Evolutionary conservation across 2,888 invertebrate species (phyloP).

Genomic region (Cheilosia vulpina): DNA sequence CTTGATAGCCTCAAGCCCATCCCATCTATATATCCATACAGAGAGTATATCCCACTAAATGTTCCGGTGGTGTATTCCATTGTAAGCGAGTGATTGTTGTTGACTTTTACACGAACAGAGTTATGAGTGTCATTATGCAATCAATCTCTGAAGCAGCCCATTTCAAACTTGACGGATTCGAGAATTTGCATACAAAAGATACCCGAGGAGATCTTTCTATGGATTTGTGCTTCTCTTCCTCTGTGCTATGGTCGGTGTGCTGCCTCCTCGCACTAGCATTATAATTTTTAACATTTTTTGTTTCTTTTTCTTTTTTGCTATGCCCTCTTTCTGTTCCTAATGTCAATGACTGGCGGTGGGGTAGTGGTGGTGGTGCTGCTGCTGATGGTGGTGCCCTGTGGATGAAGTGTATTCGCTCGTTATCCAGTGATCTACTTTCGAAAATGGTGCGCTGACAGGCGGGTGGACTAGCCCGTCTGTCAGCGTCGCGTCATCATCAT

Average conservation of each 20-base stretch:
- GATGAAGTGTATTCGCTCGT: constrained; percentile 62
- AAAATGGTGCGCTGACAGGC: constrained; percentile 67
- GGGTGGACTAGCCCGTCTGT: constrained; percentile 38
- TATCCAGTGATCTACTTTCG: constrained; percentile 74
- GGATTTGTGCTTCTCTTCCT: constrained; percentile 14
- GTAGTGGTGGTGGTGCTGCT: constrained; percentile 14
- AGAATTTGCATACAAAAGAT: constrained; percentile 74
- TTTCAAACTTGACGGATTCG: constrained; percentile 65
- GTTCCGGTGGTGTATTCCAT: constrained; percentile 43
- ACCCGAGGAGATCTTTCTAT: constrained; percentile 60
- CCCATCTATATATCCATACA: constrained; percentile 4
- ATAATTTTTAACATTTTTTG: constrained; percentile 13
- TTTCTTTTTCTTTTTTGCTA: background rate
- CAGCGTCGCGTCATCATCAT: background rate
- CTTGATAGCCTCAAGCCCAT: constrained; percentile 51
- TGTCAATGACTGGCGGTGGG: constrained; percentile 66
- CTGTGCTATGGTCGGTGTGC: background rate
- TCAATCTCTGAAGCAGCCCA: constrained; percentile 71
- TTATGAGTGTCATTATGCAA: constrained; percentile 74
- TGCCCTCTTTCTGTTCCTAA: constrained; percentile 39
- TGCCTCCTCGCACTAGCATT: constrained; percentile 31
- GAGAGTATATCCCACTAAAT: constrained; percentile 3
- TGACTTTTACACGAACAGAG: constrained; percentile 69
- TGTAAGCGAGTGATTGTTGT: constrained; percentile 71
- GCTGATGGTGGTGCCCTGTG: constrained; percentile 8